Evolutionary conservation across 2,113 vertebrate species (phyloP).

Genomic region (Neotoma lepida): DNA sequence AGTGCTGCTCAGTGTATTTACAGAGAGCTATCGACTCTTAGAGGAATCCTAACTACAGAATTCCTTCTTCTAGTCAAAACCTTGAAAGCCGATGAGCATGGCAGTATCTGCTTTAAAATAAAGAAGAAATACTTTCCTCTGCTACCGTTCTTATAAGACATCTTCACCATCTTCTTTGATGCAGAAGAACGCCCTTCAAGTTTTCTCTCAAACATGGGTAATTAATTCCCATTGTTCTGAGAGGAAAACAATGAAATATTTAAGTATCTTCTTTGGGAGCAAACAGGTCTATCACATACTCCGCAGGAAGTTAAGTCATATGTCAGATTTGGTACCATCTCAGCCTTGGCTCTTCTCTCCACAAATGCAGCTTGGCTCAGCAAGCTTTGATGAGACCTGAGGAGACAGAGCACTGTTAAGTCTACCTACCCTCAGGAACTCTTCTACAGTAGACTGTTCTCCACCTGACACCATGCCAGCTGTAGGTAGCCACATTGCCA

Average conservation of each 20-base stretch:
- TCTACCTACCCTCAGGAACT: background rate
- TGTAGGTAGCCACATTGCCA: background rate
- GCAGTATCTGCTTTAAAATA: background rate
- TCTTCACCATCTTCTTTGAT: background rate
- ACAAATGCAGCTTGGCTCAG: background rate
- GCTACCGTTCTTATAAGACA: background rate
- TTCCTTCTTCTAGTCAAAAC: background rate
- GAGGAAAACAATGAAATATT: background rate
- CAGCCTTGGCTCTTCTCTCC: background rate
- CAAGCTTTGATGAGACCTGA: background rate
- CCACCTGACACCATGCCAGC: background rate
- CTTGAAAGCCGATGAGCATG: background rate
- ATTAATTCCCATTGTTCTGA: background rate
- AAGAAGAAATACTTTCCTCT: background rate
- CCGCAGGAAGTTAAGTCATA: background rate
- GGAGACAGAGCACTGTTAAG: accelerated
- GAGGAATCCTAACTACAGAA: background rate
- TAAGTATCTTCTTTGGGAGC: background rate
- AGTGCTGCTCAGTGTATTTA: accelerated
- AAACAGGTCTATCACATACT: background rate
- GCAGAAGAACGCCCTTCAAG: background rate
- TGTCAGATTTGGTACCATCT: background rate
- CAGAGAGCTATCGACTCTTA: background rate
- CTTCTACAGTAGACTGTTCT: background rate
- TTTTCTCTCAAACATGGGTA: background rate